These are phyloP conservation scores for Macrocentrus cingulum DNA, from an alignment of 1,140 invertebrate species.

Conservation along the genomic window DNA sequence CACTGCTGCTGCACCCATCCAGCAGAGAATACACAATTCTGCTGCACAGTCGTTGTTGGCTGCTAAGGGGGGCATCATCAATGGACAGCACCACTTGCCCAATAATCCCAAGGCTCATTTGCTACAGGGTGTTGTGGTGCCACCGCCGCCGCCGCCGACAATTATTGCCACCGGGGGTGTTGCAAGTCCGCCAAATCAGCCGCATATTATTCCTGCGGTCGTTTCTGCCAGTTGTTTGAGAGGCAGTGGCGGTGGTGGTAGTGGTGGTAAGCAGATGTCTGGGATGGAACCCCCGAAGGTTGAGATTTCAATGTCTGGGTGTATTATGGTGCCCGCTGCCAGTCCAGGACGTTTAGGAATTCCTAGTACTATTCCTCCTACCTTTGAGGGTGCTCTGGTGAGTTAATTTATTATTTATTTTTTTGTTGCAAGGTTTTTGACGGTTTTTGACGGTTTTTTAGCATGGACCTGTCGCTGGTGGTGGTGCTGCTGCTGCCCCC, in stretches of 20 bases:
- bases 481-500: slow-evolving; percentile 53
- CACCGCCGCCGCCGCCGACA: too few species aligned
- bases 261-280: slow-evolving; percentile 47
- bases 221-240: slow-evolving; percentile 42
- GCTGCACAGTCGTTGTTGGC: slow-evolving; percentile 45
- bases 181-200: slow-evolving; percentile 63
- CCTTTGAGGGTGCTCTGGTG: slow-evolving; percentile 72
- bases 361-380: slow-evolving; percentile 57
- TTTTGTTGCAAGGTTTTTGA: not conserved
- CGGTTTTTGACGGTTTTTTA: slow-evolving; percentile 49
- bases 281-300: slow-evolving; percentile 62
- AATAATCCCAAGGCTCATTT: slow-evolving; percentile 58
- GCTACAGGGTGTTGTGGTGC: slow-evolving; percentile 56
- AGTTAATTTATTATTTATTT: slow-evolving; percentile 45
- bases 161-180: slow-evolving; percentile 60
- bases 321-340: slow-evolving; percentile 65
- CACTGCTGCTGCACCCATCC: too few species aligned
- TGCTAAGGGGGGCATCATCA: slow-evolving; percentile 46
- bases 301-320: slow-evolving; percentile 61
- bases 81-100: slow-evolving; percentile 52
- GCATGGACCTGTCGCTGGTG: slow-evolving; percentile 54
- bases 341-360: slow-evolving; percentile 62
- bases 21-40: slow-evolving; percentile 50
- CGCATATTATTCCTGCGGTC: slow-evolving; percentile 46
- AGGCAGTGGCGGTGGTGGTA: slow-evolving; percentile 46